Base-by-base conservation (phyloP, 2,888 invertebrate species). In the Tanypteryx hageni region DNA sequence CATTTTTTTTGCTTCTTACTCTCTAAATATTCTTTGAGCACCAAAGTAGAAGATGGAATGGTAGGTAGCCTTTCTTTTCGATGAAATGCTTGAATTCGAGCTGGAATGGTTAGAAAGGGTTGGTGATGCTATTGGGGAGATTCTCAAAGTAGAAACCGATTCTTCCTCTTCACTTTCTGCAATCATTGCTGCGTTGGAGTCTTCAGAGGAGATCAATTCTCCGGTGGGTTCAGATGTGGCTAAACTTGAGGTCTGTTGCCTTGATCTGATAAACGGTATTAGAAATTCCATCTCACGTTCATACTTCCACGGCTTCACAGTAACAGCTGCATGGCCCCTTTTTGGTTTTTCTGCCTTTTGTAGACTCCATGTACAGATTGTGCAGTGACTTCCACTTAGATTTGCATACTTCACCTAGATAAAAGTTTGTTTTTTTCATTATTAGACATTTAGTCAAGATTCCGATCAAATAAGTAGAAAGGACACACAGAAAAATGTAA, bases 261-360 rank as follows among this genome's bases (percentile, higher is more conserved):
- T 64, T 64, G 64, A n/a, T 64, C 64, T n/a, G 2, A 64, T 14
- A 64, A 64, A 64, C 16, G 64, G 64, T 14, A 64, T 64, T 64
- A 64, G 9, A n/a, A 64, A 64, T 64, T 64, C n/a, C 64, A 64
- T 64, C n/a, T 64, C 64, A 18, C n/a, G 64, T 4, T 64, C 64
- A 64, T 64, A 64, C 64, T 64, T 64, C 64, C 64, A 64, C 9
- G 64, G 64, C 64, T 64, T 64, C 64, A 64, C 64, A 64, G n/a
- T n/a, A n/a, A n/a, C 4, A 64, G 64, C 64, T 64, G 16, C n/a
- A 18, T 64, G 14, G 64, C n/a, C n/a, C 64, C 14, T 64, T 64
- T 64, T n/a, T 64, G 64, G 16, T 64, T 18, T 64, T 64, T 8
- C 64, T 64, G 64, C 14, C n/a, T 64, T 64, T 64, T n/a, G 16